Conservation (phyloP, 2,797 vertebrate species). For the Cuculus canorus region DNA sequence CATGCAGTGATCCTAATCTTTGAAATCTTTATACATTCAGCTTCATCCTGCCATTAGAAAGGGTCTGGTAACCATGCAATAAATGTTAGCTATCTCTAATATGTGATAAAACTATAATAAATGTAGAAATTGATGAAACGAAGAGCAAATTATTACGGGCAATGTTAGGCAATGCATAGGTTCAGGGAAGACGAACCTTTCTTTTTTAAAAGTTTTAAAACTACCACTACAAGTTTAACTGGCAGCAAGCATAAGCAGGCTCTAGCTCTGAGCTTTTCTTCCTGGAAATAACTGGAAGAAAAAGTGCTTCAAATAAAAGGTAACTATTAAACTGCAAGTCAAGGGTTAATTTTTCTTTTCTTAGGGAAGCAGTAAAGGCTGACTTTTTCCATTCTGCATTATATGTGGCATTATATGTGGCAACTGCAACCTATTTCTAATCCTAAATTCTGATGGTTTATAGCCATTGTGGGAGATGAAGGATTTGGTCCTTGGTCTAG, state of each 20-base stretch:
- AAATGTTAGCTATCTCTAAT: slow-evolving; percentile 33
- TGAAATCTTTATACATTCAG: slow-evolving; percentile 25
- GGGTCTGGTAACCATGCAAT: slow-evolving; percentile 61
- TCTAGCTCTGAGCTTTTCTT: neutral
- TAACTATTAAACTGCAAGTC: neutral
- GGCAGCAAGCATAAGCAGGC: neutral
- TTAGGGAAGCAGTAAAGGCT: slow-evolving; percentile 13
- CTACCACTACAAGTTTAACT: neutral
- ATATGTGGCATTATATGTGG: slow-evolving; percentile 22
- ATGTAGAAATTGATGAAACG: slow-evolving; percentile 59
- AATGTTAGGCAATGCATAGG: slow-evolving; percentile 38
- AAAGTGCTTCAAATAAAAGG: neutral
- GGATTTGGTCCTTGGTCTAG: slow-evolving; percentile 30
- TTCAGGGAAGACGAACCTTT: slow-evolving; percentile 47
- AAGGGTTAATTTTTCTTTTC: slow-evolving; percentile 59
- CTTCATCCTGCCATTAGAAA: slow-evolving; percentile 48
- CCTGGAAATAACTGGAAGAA: neutral
- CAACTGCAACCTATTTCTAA: slow-evolving; percentile 50
- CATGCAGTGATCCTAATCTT: slow-evolving; percentile 59
- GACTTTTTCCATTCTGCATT: neutral
- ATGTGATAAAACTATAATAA: slow-evolving; percentile 37
- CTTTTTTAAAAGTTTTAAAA: slow-evolving; percentile 33
- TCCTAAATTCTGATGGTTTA: slow-evolving; percentile 50
- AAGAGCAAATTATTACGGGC: slow-evolving; percentile 8
- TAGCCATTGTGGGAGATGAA: slow-evolving; percentile 49